A percentile compares a stretch with the other conserved stretches of the same genome.
Conservation (phyloP, 2,888 invertebrate genomes). For the Hypercompe scribonia region DNA sequence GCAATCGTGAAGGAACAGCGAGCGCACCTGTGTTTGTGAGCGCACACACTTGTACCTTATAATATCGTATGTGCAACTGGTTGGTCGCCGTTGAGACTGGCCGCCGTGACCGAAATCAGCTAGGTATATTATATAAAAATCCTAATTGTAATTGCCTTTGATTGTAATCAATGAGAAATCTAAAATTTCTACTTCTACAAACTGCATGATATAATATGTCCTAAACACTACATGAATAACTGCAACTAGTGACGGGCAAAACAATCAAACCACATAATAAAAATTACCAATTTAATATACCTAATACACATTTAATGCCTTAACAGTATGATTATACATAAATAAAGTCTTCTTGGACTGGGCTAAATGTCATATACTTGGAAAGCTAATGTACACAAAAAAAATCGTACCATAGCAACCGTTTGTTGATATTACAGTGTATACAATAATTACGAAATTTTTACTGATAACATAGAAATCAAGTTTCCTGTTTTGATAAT, state of each 20-base stretch:
- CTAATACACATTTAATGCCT: not conserved
- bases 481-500: too few species aligned
- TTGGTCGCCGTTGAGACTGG: too few species aligned
- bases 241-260: not conserved
- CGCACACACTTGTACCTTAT: too few species aligned
- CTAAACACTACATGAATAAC: not conserved
- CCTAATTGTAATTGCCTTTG: too few species aligned
- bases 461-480: too few species aligned
- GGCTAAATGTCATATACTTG: not conserved
- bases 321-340: not conserved
- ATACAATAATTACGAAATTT: not conserved
- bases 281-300: slow-evolving; percentile 23
- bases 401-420: not conserved
- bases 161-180: not conserved
- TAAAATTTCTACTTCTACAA: not conserved
- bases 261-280: slow-evolving; percentile 22
- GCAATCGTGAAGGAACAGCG: too few species aligned
- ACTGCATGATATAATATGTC: not conserved
- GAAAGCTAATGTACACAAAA: not conserved
- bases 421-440: not conserved
- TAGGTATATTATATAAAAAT: too few species aligned
- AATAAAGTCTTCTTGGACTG: not conserved
- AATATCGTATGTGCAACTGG: too few species aligned
- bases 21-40: too few species aligned
- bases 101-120: too few species aligned